Conservation (phyloP, 2,888 invertebrate species). For the Thymelicus sylvestris region DNA sequence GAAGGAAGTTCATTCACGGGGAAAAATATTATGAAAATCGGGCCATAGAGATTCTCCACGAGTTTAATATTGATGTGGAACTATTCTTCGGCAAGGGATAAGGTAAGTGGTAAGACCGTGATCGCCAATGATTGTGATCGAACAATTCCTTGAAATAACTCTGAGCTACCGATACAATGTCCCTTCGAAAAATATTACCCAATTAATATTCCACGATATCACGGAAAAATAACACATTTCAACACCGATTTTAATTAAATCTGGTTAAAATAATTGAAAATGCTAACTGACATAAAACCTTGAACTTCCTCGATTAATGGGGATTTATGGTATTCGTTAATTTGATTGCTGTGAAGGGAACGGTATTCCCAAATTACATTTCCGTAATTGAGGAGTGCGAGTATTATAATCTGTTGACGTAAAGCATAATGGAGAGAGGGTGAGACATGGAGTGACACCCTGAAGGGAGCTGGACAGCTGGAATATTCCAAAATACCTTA, state of each 20-base stretch:
- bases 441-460: not conserved
- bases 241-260: constrained; percentile 2
- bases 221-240: too few species aligned
- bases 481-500: not conserved
- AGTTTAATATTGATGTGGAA: too few species aligned
- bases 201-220: not conserved
- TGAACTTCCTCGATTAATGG: constrained; percentile 29
- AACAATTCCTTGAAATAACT: too few species aligned
- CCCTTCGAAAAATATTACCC: too few species aligned
- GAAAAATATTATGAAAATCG: too few species aligned
- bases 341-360: constrained; percentile 31
- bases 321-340: constrained; percentile 35
- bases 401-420: constrained; percentile 30
- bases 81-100: too few species aligned
- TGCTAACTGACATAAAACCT: constrained; percentile 21
- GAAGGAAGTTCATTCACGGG: too few species aligned
- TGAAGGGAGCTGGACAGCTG: not conserved
- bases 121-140: too few species aligned
- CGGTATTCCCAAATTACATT: constrained; percentile 37
- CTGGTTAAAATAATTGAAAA: constrained; percentile 17
- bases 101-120: too few species aligned
- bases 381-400: constrained; percentile 27
- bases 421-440: constrained; percentile 21
- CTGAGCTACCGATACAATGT: too few species aligned
- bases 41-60: too few species aligned